phyloP scores from a whole-genome alignment of 2,113 vertebrate genomes.

The Scartelaos histophorus region DNA sequence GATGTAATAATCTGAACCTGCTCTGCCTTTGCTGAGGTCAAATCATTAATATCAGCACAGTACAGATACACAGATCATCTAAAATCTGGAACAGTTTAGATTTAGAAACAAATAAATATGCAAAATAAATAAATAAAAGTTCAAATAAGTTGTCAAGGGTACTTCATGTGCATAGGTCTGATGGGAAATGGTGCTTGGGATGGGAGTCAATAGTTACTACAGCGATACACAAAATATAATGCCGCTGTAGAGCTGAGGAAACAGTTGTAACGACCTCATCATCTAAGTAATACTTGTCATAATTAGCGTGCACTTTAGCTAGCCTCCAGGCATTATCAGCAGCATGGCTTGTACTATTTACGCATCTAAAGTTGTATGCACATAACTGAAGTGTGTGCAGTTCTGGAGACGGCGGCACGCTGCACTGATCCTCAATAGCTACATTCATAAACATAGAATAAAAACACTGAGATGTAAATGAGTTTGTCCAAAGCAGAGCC shows the following conservation, averaged over 20 bases:
- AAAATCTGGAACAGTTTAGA: background rate
- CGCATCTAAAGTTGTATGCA: slow-evolving; percentile 55
- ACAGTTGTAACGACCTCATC: slow-evolving; percentile 35
- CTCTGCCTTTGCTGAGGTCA: slow-evolving; percentile 17
- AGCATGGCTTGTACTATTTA: slow-evolving; percentile 55
- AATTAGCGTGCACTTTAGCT: slow-evolving; percentile 53
- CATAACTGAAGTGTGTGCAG: slow-evolving; percentile 14
- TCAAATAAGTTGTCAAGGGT: background rate
- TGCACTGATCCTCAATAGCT: slow-evolving; percentile 38
- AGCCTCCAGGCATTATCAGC: slow-evolving; percentile 59
- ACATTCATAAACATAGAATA: slow-evolving; percentile 44
- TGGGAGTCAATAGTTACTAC: background rate
- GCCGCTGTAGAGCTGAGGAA: slow-evolving; percentile 19
- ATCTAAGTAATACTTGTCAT: slow-evolving; percentile 53
- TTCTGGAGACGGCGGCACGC: slow-evolving; percentile 30
- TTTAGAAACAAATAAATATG: background rate
- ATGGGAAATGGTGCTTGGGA: background rate
- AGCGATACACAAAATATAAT: background rate
- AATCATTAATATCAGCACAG: slow-evolving; percentile 37
- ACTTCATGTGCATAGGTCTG: background rate
- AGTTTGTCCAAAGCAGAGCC: slow-evolving; percentile 55
- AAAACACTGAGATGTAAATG: slow-evolving; percentile 67
- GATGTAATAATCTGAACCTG: slow-evolving; percentile 30
- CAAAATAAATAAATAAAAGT: no score
- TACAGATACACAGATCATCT: slow-evolving; percentile 10